Evolutionary conservation across 2,113 vertebrate genomes (phyloP), one percentile per base, ranked within the genome.

Genomic region (Plotosus lineatus): DNA sequence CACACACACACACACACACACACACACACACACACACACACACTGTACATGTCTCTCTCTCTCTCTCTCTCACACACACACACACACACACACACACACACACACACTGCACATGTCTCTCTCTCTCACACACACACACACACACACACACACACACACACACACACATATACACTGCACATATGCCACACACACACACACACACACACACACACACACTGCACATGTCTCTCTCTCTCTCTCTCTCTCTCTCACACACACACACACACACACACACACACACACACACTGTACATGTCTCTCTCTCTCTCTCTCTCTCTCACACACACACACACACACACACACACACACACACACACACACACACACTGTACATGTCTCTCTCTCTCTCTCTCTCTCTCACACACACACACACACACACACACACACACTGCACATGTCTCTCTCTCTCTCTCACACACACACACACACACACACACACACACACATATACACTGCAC

Each of bases 401-500:
- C 56, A 46, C 38, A 33, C 36, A 51, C 14, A 63, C 36, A 23
- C 1, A 61, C 61, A 40, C 17, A 65, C 61, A 38, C 31, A 65
- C 61, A 65, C 31, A 65, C 63, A 66, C 36, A 68, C 63, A 42
- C 63, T n/a, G n/a, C n/a, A n/a, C n/a, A n/a, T n/a, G n/a, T n/a
- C n/a, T n/a, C n/a, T n/a, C n/a, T n/a, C n/a, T n/a, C n/a, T n/a
- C n/a, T n/a, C n/a, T n/a, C n/a, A 51, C 15, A 51, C 51, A 55
- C 51, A 55, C 15, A 3, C 51, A 55, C 51, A 55, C 51, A 55
- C 51, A 23, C 0, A 55, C 19, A 55, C 31, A 63, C 28, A 60
- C 31, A 63, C 31, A 63, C 31, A 63, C 31, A 63, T 17, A 17
- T 12, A 23, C 36, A 42, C 19, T 33, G 14, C n/a, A n/a, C n/a